Evolutionary conservation across 2,113 vertebrate genomes (phyloP).

Genomic region (Acrocephalus arundinaceus): DNA sequence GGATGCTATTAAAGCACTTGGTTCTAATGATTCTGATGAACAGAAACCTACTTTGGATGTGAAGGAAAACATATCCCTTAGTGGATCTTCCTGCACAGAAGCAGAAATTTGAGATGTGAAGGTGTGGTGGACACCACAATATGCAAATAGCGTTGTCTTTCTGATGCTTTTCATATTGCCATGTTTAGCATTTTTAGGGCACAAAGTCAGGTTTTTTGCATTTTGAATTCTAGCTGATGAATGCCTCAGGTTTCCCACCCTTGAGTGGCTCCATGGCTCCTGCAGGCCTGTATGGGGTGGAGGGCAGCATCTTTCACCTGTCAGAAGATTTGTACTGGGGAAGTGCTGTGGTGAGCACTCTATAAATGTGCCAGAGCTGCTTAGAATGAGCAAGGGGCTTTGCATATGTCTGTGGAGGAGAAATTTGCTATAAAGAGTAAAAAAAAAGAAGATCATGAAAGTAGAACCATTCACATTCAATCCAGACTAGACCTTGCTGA

Average conservation of each 20-base stretch:
- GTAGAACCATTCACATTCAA: not conserved
- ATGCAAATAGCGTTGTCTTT: not conserved
- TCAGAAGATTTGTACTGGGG: not conserved
- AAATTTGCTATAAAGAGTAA: not conserved
- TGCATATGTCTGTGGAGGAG: not conserved
- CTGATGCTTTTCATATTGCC: not conserved
- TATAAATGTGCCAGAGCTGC: not conserved
- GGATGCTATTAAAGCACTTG: not conserved
- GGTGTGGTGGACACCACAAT: not conserved
- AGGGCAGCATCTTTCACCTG: not conserved
- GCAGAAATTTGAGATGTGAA: not conserved
- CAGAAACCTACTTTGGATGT: not conserved
- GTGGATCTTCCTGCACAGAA: not conserved
- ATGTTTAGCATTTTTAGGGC: not conserved
- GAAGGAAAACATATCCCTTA: not conserved
- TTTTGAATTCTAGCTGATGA: not conserved
- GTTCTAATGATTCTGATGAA: not conserved
- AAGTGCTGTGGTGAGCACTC: not conserved
- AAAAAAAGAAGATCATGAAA: not conserved
- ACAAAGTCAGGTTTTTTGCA: not conserved
- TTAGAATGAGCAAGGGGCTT: not conserved
- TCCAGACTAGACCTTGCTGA: not conserved
- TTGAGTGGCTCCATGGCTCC: not conserved
- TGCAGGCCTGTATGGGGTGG: not conserved
- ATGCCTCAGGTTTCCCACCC: not conserved